These are phyloP conservation scores for Altica lythri DNA, from an alignment of 2,888 invertebrate species.

Conservation along the genomic window DNA sequence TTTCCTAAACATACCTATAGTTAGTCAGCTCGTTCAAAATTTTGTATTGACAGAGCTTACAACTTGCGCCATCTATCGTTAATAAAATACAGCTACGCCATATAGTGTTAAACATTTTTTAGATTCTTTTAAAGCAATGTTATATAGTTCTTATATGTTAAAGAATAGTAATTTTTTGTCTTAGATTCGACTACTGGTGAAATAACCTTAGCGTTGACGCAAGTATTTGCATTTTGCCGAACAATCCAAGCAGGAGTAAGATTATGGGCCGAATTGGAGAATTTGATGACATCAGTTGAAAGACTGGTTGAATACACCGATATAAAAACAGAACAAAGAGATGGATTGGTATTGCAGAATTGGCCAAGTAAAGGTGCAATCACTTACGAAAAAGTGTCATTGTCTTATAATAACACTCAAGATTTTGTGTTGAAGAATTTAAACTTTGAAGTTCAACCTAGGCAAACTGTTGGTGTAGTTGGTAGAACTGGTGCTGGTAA, in stretches of 20 bases:
- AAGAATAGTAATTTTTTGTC: too few relatives aligned
- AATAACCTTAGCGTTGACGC: conserved; percentile 70
- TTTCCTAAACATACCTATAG: too few relatives aligned
- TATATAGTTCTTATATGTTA: too few relatives aligned
- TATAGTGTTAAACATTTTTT: too few relatives aligned
- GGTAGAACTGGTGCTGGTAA: conserved; percentile 86
- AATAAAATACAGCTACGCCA: too few relatives aligned
- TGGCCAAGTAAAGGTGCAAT: conserved; percentile 77
- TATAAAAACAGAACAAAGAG: conserved; percentile 53
- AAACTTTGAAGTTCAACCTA: conserved; percentile 67
- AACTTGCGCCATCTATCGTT: too few relatives aligned
- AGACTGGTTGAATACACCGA: conserved; percentile 63
- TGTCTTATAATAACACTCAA: conserved; percentile 73
- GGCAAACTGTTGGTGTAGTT: conserved; percentile 77
- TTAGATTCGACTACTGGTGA: conserved; percentile 44
- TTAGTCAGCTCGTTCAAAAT: too few relatives aligned
- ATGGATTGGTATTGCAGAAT: conserved; percentile 61
- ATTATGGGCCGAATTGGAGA: conserved; percentile 81
- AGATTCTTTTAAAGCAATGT: too few relatives aligned
- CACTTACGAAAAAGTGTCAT: conserved; percentile 67
- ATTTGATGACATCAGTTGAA: conserved; percentile 89
- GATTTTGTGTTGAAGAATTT: conserved; percentile 75
- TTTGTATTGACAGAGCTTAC: too few relatives aligned
- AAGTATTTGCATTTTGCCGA: conserved; percentile 76
- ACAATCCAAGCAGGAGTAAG: conserved; percentile 67